Evolutionary conservation across 2,113 vertebrate species (phyloP).

Genomic region (Megaceryle torquata): DNA sequence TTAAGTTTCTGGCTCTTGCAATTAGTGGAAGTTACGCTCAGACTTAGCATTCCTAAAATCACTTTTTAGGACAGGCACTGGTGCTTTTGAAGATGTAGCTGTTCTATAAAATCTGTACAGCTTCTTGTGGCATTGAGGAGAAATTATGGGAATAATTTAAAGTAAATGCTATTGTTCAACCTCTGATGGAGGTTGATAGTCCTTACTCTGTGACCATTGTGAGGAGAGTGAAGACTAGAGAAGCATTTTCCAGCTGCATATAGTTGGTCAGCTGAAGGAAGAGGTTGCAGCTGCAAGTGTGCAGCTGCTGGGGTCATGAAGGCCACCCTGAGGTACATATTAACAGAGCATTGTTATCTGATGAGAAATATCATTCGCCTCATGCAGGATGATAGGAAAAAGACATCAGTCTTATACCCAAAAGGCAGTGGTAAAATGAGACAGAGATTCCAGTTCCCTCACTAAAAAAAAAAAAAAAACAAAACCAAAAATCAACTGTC

Average conservation of each 20-base stretch:
- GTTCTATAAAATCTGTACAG: neutral
- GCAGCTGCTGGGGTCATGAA: neutral
- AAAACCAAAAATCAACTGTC: neutral
- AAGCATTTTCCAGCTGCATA: neutral
- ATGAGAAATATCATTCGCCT: neutral
- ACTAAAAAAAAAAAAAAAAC: neutral
- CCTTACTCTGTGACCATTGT: neutral
- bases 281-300: neutral
- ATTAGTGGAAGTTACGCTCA: neutral
- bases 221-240: neutral
- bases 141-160: neutral
- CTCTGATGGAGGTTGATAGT: neutral
- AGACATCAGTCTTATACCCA: neutral
- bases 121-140: neutral
- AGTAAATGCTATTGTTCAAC: neutral
- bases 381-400: neutral
- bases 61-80: neutral
- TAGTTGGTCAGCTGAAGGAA: neutral
- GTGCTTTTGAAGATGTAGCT: neutral
- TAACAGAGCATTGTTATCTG: neutral
- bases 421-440: neutral
- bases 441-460: neutral
- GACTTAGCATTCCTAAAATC: neutral
- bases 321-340: neutral
- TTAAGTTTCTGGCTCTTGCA: neutral